Evolutionary conservation across 2,888 invertebrate genomes (phyloP).

Genomic region (Latheticus oryzae): DNA sequence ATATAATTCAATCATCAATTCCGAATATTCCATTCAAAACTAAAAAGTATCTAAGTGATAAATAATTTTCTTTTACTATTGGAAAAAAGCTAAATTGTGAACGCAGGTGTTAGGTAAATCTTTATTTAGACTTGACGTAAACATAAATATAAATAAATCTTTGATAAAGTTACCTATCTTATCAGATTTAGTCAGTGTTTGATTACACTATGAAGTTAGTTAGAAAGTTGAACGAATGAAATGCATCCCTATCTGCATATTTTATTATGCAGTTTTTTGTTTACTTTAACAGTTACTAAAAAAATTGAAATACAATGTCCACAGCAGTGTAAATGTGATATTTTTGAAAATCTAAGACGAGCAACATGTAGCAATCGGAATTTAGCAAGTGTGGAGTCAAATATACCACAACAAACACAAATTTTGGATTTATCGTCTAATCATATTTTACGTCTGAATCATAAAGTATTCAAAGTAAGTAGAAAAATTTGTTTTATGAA

Average conservation of each 20-base stretch:
- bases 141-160: too few relatives aligned
- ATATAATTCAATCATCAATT: too few relatives aligned
- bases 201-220: constrained; percentile 1
- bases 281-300: constrained; percentile 29
- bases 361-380: constrained; percentile 71
- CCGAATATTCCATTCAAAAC: too few relatives aligned
- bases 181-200: constrained; percentile 26
- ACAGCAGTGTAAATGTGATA: constrained; percentile 70
- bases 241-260: constrained; percentile 19
- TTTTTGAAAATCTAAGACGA: constrained; percentile 66
- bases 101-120: too few relatives aligned
- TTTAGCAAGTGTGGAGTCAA: constrained; percentile 70
- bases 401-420: constrained; percentile 71
- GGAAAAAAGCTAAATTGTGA: too few relatives aligned
- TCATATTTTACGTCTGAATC: constrained; percentile 71
- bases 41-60: constrained; percentile 3
- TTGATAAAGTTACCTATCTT: too few relatives aligned
- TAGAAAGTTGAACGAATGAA: constrained; percentile 10
- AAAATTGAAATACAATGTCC: constrained; percentile 64
- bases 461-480: constrained; percentile 73
- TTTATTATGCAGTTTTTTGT: constrained; percentile 3
- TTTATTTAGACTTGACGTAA: too few relatives aligned
- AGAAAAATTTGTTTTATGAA: constrained; percentile 1
- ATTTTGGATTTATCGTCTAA: constrained; percentile 73
- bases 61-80: too few relatives aligned